Conservation (phyloP, 2,113 vertebrate species). For the Synodontis membranacea region DNA sequence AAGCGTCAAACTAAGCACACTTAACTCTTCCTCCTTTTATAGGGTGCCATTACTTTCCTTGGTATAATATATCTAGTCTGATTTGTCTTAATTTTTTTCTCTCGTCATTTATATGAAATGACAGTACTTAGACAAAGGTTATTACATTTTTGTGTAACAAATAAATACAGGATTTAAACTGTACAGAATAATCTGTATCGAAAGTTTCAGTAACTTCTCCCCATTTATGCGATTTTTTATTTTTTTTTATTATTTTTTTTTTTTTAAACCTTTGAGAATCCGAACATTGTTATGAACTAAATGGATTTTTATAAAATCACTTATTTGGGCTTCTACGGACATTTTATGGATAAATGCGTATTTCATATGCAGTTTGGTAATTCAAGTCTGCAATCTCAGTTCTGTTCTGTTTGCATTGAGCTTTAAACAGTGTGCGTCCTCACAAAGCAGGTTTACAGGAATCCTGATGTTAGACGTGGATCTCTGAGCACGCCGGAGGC, state of each 20-base stretch:
- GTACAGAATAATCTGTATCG: neutral
- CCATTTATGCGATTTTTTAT: neutral
- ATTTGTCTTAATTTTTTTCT: neutral
- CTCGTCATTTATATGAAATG: neutral
- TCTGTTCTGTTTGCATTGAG: no score
- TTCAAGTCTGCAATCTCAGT: no score
- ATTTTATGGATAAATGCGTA: no score
- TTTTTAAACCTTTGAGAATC: neutral
- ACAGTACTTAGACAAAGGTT: neutral
- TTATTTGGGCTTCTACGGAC: no score
- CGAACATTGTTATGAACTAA: neutral
- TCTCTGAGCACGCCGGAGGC: no score
- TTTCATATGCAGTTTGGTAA: no score
- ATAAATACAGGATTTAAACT: neutral
- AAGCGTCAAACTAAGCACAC: neutral
- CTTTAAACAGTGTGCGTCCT: no score
- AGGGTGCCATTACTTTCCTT: neutral
- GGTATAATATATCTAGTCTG: neutral
- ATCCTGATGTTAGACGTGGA: neutral
- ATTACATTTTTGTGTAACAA: neutral
- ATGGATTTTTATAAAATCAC: neutral
- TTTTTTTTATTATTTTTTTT: no score
- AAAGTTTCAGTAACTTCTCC: neutral
- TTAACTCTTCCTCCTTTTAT: neutral
- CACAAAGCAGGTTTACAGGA: neutral